phyloP scores from a whole-genome alignment of 2,888 invertebrate species.

The Baccha elongata region DNA sequence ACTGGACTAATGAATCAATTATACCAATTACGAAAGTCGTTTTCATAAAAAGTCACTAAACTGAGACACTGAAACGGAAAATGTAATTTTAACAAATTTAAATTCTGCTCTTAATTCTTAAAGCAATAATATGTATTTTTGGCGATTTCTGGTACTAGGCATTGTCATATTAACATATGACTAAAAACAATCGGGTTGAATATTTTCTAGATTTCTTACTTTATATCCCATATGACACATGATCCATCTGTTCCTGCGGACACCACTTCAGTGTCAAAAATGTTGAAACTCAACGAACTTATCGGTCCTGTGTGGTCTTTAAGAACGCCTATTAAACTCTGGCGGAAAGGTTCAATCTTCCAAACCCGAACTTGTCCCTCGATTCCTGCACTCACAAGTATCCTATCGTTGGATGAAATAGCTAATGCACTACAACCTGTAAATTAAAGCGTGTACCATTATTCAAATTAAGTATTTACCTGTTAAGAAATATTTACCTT shows the following conservation, averaged over 20 bases:
- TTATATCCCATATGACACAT: conserved; percentile 95
- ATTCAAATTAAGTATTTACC: background rate
- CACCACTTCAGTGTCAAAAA: conserved; percentile 90
- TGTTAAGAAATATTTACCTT: conserved; percentile 84
- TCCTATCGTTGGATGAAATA: conserved; percentile 87
- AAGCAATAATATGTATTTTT: too few relatives aligned
- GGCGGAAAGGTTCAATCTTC: conserved; percentile 87
- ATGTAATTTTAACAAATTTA: too few relatives aligned
- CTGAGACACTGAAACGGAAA: too few relatives aligned
- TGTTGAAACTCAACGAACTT: conserved; percentile 90
- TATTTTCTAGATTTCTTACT: conserved; percentile 82
- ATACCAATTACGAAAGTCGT: too few relatives aligned
- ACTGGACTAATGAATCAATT: too few relatives aligned
- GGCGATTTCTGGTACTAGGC: too few relatives aligned
- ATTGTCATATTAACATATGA: too few relatives aligned
- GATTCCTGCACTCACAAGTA: conserved; percentile 93
- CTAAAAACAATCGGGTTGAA: too few relatives aligned
- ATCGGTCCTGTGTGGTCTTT: conserved; percentile 96
- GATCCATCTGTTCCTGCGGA: conserved; percentile 96
- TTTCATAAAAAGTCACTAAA: too few relatives aligned
- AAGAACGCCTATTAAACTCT: conserved; percentile 88
- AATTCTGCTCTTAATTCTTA: too few relatives aligned
- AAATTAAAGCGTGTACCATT: background rate
- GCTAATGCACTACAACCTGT: conserved; percentile 88
- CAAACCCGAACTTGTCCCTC: conserved; percentile 96